These are phyloP conservation scores for Nymphalis c-album DNA, from an alignment of 2,888 invertebrate genomes.

Conservation along the genomic window DNA sequence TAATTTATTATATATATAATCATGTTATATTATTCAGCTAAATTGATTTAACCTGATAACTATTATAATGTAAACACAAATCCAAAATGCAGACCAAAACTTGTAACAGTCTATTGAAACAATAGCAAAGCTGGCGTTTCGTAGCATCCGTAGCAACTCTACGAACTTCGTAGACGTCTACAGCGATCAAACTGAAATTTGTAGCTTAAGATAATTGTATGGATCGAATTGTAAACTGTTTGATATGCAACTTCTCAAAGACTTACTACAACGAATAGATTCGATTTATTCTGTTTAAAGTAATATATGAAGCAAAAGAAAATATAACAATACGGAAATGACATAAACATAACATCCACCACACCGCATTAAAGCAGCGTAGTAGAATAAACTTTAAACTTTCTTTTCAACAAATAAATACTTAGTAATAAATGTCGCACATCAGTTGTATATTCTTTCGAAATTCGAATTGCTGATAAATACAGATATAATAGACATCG, in stretches of 20 bases:
- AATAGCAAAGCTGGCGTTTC: slow-evolving; percentile 10
- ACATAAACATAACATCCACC: too few species aligned
- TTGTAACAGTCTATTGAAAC: slow-evolving; percentile 10
- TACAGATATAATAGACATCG: too few species aligned
- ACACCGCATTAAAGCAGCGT: too few species aligned
- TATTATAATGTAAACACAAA: neutral
- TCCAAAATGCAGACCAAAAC: neutral
- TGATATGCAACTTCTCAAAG: neutral
- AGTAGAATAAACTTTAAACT: too few species aligned
- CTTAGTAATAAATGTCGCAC: too few species aligned
- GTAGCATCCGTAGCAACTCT: slow-evolving; percentile 22
- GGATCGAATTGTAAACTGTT: slow-evolving; percentile 4
- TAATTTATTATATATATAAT: too few species aligned
- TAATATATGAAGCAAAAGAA: too few species aligned
- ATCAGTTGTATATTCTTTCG: too few species aligned
- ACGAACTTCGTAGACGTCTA: slow-evolving; percentile 28
- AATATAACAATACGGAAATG: too few species aligned
- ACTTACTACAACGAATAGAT: neutral
- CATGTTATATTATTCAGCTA: too few species aligned
- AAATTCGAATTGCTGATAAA: too few species aligned
- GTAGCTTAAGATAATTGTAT: slow-evolving; percentile 15
- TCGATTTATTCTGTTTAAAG: neutral
- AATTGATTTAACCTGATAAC: neutral
- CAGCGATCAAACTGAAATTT: slow-evolving; percentile 13
- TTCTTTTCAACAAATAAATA: too few species aligned